Conservation (phyloP, 2,888 invertebrate species). For the Auanema sp. region DNA sequence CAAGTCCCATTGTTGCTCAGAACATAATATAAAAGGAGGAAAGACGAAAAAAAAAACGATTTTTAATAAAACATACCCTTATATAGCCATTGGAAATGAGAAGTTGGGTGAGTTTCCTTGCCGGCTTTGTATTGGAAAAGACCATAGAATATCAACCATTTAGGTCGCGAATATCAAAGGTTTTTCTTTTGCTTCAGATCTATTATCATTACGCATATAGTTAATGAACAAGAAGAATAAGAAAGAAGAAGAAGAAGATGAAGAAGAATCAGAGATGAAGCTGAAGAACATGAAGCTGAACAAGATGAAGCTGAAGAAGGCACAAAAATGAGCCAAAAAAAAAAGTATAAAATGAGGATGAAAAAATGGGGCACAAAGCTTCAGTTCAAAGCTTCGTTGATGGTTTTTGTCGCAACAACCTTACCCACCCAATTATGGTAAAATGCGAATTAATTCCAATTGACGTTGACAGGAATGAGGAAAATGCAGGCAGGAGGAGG, state of each 20-base stretch:
- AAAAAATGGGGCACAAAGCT: neutral
- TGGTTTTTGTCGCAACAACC: no score
- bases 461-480: conserved; percentile 15
- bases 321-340: neutral
- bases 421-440: no score
- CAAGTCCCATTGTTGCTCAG: no score
- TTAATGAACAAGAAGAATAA: neutral
- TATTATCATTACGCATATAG: no score
- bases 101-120: conserved; percentile 40
- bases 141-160: no score
- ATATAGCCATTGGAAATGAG: conserved; percentile 58
- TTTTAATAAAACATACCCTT: conserved; percentile 38
- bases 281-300: neutral
- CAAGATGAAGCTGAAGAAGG: neutral
- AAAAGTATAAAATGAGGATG: conserved; percentile 6
- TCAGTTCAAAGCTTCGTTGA: no score
- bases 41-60: no score
- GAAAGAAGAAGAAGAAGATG: conserved; percentile 2
- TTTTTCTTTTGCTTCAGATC: no score
- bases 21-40: no score
- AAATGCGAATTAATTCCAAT: conserved; percentile 3
- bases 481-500: neutral
- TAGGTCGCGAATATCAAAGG: no score
- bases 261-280: neutral
- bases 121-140: conserved; percentile 13